A percentile compares a stretch with the other conserved stretches of the same genome.
phyloP scores from a whole-genome alignment of 2,888 invertebrate species.

The Podabrus alpinus region DNA sequence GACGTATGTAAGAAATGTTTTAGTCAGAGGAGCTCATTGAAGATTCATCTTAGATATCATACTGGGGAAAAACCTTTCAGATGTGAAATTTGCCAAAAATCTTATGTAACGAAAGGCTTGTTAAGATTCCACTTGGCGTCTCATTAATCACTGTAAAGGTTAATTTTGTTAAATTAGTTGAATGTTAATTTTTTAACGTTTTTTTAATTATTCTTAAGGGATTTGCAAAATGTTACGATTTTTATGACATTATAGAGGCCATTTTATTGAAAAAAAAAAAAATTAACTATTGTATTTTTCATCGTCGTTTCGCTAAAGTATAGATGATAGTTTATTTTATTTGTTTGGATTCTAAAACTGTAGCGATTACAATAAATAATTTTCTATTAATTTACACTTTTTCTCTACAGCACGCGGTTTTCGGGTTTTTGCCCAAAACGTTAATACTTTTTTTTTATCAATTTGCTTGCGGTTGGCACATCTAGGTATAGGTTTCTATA shows the following conservation, averaged over 20 bases:
- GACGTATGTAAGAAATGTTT: slow-evolving; percentile 24
- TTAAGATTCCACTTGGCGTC: background rate
- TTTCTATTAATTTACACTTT: background rate
- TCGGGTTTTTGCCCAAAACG: no score
- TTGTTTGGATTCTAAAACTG: background rate
- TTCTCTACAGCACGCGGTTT: background rate
- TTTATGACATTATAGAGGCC: background rate
- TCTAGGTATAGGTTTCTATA: no score
- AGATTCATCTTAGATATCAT: background rate
- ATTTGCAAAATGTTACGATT: background rate
- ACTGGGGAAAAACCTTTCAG: background rate
- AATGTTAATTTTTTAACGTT: no score
- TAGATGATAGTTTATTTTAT: background rate
- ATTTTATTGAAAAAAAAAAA: background rate
- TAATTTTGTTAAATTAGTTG: background rate
- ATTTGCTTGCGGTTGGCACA: no score
- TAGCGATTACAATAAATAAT: background rate
- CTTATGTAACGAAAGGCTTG: slow-evolving; percentile 54
- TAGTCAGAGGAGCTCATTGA: background rate
- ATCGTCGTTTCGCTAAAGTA: background rate
- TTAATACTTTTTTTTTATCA: no score
- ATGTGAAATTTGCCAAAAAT: background rate
- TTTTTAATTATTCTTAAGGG: background rate
- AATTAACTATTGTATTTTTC: background rate
- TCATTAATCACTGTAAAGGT: background rate